Evolutionary conservation across 2,113 vertebrate genomes (phyloP).

Genomic region (Gnathonemus echidnorhynchus): DNA sequence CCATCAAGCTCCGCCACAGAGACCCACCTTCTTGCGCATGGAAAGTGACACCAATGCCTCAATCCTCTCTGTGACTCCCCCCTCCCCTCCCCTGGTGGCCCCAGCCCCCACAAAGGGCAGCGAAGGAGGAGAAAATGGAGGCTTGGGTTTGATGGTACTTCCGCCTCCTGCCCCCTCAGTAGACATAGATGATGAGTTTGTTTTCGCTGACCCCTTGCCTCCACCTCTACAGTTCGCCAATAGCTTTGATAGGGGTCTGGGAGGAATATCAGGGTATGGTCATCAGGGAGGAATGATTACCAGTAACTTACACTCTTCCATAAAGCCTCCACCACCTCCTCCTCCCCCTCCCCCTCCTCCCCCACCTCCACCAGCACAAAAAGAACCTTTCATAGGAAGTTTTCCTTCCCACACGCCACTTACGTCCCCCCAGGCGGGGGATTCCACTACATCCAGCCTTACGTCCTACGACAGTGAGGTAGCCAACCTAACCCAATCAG

Average conservation of each 20-base stretch:
- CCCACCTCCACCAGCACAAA: constrained; percentile 11
- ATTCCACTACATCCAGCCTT: constrained; percentile 81
- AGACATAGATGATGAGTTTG: constrained; percentile 82
- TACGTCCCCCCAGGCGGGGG: constrained; percentile 61
- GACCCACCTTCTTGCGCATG: constrained; percentile 61
- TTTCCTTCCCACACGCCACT: constrained; percentile 31
- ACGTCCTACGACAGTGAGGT: constrained; percentile 90
- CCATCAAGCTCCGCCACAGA: constrained; percentile 49
- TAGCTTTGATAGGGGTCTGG: constrained; percentile 64
- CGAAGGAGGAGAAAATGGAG: constrained; percentile 39
- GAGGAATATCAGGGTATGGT: constrained; percentile 41
- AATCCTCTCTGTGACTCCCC: constrained; percentile 53
- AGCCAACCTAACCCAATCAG: constrained; percentile 79
- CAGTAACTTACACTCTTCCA: constrained; percentile 3
- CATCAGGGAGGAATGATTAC: constrained; percentile 28
- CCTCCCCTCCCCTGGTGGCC: constrained; percentile 39
- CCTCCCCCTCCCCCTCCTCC: constrained; percentile 32
- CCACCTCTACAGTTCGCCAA: constrained; percentile 87
- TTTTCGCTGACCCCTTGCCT: constrained; percentile 80
- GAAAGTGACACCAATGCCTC: constrained; percentile 49
- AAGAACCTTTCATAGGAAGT: not conserved
- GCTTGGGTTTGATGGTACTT: constrained; percentile 68
- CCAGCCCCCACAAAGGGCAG: constrained; percentile 19
- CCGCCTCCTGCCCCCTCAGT: constrained; percentile 83
- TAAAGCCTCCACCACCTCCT: constrained; percentile 14